Percentiles rank a stretch among this genome's conserved stretches.
Evolutionary conservation across 2,797 vertebrate species (phyloP).

Genomic region (Amniataba percoides): DNA sequence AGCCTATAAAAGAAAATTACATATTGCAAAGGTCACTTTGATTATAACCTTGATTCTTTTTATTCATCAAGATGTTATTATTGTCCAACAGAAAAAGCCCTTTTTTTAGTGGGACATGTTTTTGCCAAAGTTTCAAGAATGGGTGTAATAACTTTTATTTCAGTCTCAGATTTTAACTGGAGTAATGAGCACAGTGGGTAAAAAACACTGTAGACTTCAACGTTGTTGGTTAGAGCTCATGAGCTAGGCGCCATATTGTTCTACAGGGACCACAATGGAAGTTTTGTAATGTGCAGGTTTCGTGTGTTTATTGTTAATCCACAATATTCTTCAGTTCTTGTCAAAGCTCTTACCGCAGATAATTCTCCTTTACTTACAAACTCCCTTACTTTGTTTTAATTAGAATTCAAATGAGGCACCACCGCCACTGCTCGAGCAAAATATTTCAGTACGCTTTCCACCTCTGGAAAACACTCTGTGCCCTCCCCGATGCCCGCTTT

Average conservation of each 20-base stretch:
- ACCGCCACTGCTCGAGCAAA: conserved; percentile 27
- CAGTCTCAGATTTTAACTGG: neutral
- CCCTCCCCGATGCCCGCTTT: conserved; percentile 60
- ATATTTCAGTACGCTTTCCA: conserved; percentile 60
- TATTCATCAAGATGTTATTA: too few relatives aligned
- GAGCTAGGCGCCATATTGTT: neutral
- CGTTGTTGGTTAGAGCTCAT: neutral
- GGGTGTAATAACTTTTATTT: conserved; percentile 5
- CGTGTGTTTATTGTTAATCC: conserved; percentile 6
- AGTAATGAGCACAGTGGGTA: neutral
- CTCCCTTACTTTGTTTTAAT: conserved; percentile 42
- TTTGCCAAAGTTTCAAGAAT: too few relatives aligned
- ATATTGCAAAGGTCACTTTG: too few relatives aligned
- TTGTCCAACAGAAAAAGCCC: too few relatives aligned
- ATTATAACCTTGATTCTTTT: too few relatives aligned
- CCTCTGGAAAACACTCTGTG: conserved; percentile 66
- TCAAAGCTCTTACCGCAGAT: conserved; percentile 3
- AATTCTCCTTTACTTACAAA: conserved; percentile 6
- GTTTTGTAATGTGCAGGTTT: neutral
- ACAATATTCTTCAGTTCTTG: neutral
- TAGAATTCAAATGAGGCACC: conserved; percentile 44
- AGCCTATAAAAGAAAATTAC: too few relatives aligned
- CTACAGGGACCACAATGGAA: neutral
- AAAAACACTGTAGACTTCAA: neutral
- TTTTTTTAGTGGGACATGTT: too few relatives aligned